Evolutionary conservation across 1,140 invertebrate species (phyloP).

Genomic region (Pinna nobilis): DNA sequence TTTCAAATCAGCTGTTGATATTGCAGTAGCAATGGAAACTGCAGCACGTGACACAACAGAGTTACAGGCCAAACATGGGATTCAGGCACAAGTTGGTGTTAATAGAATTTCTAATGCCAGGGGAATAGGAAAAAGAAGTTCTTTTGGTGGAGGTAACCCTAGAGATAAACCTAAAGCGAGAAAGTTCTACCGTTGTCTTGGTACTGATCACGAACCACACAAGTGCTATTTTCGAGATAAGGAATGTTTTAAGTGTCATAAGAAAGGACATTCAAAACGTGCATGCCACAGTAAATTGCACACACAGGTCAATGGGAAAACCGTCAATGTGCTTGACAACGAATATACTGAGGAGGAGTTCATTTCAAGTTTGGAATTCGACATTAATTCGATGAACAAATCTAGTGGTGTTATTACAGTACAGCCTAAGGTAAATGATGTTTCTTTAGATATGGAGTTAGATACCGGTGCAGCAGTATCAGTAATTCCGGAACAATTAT

Average conservation of each 20-base stretch:
- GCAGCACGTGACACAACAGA: conserved; percentile 35
- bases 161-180: background rate
- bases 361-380: no score
- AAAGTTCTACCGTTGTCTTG: conserved; percentile 4
- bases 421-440: background rate
- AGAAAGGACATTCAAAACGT: conserved; percentile 11
- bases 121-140: conserved; percentile 10
- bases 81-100: background rate
- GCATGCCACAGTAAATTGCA: background rate
- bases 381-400: background rate
- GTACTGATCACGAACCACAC: conserved; percentile 8
- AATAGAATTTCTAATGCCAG: background rate
- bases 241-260: conserved; percentile 6
- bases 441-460: conserved; percentile 20
- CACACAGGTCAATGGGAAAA: background rate
- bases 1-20: conserved; percentile 24
- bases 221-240: conserved; percentile 8
- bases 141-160: background rate
- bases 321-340: background rate
- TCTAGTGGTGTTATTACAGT: background rate
- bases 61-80: conserved; percentile 3
- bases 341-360: background rate
- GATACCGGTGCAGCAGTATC: conserved; percentile 16
- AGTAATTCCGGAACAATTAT: background rate
- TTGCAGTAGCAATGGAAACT: conserved; percentile 40